Base-by-base conservation (phyloP, 2,797 vertebrate species). In the Merluccius polli region DNA sequence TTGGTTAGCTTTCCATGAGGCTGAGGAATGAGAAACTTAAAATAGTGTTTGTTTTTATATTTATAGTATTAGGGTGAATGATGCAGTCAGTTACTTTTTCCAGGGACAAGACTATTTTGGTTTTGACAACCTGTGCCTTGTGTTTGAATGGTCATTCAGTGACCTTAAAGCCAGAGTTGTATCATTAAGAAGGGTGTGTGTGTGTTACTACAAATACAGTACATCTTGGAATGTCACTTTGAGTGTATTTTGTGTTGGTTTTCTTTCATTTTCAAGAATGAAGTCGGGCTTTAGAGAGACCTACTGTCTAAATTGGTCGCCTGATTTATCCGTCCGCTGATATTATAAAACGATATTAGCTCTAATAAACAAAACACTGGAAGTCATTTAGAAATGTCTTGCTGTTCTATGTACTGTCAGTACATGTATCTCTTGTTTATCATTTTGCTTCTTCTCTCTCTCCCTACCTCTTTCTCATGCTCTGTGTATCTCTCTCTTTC, bases 61-160 rank as follows among this genome's bases (percentile, higher is more conserved):
- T n/a, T n/a, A 59, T 24, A 59, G 52, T 8, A 59, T 59, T 59
- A 59, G 52, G 52, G 52, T 24, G n/a, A 59, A 52, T 2, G 44
- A 52, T 52, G 18, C 44, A 44, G 16, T 2, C 18, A 8, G 21
- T 21, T 59, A n/a, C 52, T 59, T n/a, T 48, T 59, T 59, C 52
- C 52, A 59, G 52, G 44, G 44, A n/a, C n/a, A 59, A 59, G 52
- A 59, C 52, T 21, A 52, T 52, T n/a, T 59, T 59, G 52, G 52
- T n/a, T 59, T 59, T 59, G 52, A 44, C 41, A 15, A 44, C 41
- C 12, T 44, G 12, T 12, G 41, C 2, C 41, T 1, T 1, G 13
- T 44, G 12, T 44, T 6, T 16, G 13, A 59, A 59, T 59, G 21
- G 52, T n/a, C 52, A 59, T 24, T 59, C 52, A 59, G 15, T 59